Evolutionary conservation across 2,888 invertebrate genomes (phyloP).

Genomic region (Drosophila pegasa): DNA sequence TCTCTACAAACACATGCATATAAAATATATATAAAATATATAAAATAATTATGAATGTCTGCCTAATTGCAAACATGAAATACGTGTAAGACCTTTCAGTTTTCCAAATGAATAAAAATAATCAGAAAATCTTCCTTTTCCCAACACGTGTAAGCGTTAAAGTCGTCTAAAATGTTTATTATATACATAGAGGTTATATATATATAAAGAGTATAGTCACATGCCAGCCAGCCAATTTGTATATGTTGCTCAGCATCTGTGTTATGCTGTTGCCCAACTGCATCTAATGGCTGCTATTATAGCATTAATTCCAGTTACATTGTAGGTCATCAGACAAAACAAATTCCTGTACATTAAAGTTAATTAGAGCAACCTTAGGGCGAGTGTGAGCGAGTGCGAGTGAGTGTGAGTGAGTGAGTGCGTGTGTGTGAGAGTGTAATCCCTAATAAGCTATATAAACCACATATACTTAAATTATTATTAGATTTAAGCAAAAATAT

Average conservation of each 20-base stretch:
- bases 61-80: constrained; percentile 11
- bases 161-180: constrained; percentile 25
- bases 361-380: constrained; percentile 61
- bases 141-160: constrained; percentile 18
- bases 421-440: constrained; percentile 25
- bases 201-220: constrained; percentile 10
- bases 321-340: constrained; percentile 52
- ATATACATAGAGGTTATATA: constrained; percentile 5
- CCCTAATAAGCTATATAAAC: constrained; percentile 23
- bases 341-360: constrained; percentile 71
- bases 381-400: constrained; percentile 11
- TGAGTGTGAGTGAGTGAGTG: constrained; percentile 6
- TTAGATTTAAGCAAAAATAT: constrained; percentile 2
- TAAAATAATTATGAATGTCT: constrained; percentile 14
- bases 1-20: neutral
- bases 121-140: constrained; percentile 17
- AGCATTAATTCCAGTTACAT: constrained; percentile 46
- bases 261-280: constrained; percentile 28
- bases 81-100: constrained; percentile 10
- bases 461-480: constrained; percentile 29
- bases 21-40: constrained; percentile 4
- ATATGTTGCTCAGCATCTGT: constrained; percentile 10
- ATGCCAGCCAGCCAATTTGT: constrained; percentile 64
- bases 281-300: constrained; percentile 40
- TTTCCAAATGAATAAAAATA: constrained; percentile 6